These are phyloP conservation scores for Atethmia centrago DNA, from an alignment of 2,888 invertebrate species.

Conservation along the genomic window DNA sequence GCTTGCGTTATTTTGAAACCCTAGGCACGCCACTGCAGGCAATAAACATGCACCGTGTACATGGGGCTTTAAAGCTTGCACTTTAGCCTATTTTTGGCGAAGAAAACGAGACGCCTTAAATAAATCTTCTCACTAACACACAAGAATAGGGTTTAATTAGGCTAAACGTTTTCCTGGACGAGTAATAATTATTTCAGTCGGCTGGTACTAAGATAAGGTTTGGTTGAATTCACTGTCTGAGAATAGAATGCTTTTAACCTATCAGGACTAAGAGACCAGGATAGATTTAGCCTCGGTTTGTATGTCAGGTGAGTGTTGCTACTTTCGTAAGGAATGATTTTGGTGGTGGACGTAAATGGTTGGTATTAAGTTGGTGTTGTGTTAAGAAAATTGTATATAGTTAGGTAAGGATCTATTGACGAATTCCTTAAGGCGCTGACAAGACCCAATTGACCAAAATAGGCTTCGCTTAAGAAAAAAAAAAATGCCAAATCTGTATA, in stretches of 20 bases:
- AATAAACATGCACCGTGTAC: not conserved
- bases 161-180: constrained; percentile 31
- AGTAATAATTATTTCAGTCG: constrained; percentile 41
- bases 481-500: too few relatives aligned
- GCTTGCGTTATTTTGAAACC: too few relatives aligned
- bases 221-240: constrained; percentile 35
- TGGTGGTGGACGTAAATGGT: not conserved
- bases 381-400: too few relatives aligned
- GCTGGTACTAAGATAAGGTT: constrained; percentile 28
- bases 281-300: constrained; percentile 27
- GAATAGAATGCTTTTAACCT: constrained; percentile 54
- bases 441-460: too few relatives aligned
- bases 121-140: constrained; percentile 24
- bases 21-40: too few relatives aligned
- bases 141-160: constrained; percentile 52
- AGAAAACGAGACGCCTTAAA: constrained; percentile 27
- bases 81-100: constrained; percentile 10
- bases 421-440: too few relatives aligned
- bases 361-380: too few relatives aligned
- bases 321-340: constrained; percentile 6
- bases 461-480: too few relatives aligned
- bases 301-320: not conserved
- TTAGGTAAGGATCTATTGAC: too few relatives aligned
- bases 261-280: constrained; percentile 17
- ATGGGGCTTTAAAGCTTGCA: not conserved